These are phyloP conservation scores for Todus mexicanus DNA, from an alignment of 2,797 vertebrate species.

Conservation along the genomic window DNA sequence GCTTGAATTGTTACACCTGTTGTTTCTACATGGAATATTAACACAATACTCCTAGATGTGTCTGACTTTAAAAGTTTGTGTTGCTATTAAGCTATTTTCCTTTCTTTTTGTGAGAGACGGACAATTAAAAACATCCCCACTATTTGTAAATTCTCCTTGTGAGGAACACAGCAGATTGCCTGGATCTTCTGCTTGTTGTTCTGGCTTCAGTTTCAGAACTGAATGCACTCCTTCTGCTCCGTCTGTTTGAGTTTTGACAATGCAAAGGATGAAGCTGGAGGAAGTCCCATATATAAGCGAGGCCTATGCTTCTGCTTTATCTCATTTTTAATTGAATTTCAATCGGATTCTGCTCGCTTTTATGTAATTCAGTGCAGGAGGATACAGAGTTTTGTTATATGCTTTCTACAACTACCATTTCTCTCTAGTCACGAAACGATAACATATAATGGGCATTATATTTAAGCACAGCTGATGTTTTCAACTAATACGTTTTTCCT, in stretches of 20 bases:
- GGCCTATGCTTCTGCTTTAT: constrained; percentile 61
- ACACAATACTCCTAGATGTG: not conserved
- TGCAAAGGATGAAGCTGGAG: constrained; percentile 77
- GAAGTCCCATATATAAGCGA: constrained; percentile 68
- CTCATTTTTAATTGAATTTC: constrained; percentile 65
- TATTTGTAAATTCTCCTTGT: constrained; percentile 76
- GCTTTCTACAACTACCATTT: not conserved
- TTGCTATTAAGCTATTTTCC: constrained; percentile 45
- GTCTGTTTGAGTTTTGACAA: constrained; percentile 82
- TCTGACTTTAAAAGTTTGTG: constrained; percentile 33
- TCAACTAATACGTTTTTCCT: not conserved
- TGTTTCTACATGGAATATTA: not conserved
- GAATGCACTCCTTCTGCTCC: constrained; percentile 80
- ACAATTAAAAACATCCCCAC: constrained; percentile 71
- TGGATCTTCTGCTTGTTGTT: constrained; percentile 79
- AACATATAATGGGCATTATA: constrained; percentile 13
- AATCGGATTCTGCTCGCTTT: constrained; percentile 25
- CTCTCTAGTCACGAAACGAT: not conserved
- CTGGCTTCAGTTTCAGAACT: constrained; percentile 80
- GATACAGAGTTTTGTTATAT: not conserved
- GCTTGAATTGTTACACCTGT: not conserved
- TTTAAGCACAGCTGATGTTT: constrained; percentile 52
- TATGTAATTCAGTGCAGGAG: constrained; percentile 19
- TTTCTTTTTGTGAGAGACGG: constrained; percentile 63
- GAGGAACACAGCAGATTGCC: constrained; percentile 79